These are phyloP conservation scores for Melanotaenia trifasciata DNA, from an alignment of 2,797 vertebrate species.

Conservation along the genomic window DNA sequence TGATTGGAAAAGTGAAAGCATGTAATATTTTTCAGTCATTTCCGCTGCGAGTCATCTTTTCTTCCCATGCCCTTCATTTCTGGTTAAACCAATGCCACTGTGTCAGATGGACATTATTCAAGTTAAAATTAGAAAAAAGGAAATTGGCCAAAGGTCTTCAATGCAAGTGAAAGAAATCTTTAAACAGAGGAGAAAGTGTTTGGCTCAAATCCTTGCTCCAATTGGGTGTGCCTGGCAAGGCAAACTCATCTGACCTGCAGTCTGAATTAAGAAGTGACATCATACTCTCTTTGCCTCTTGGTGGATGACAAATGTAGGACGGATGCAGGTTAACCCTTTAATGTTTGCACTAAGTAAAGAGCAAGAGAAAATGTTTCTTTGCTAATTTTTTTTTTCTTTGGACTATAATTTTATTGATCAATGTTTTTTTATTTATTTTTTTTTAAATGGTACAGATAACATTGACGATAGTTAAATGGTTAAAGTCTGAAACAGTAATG, in stretches of 20 bases:
- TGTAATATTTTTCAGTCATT: conserved; percentile 46
- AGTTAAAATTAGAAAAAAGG: conserved; percentile 26
- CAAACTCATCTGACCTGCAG: conserved; percentile 29
- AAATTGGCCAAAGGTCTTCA: not conserved
- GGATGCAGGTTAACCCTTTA: conserved; percentile 12
- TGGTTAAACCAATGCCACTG: not conserved
- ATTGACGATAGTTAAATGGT: no score
- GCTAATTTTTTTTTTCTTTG: no score
- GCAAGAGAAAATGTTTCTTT: no score
- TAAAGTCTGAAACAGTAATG: no score
- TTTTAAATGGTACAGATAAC: not conserved
- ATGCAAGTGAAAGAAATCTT: conserved; percentile 17
- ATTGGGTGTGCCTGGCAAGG: conserved; percentile 36
- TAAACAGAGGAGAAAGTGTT: conserved; percentile 20
- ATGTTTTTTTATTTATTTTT: not conserved
- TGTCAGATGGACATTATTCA: not conserved
- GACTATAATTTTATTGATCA: no score
- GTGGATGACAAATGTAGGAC: not conserved
- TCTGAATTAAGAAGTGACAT: conserved; percentile 28
- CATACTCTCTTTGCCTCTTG: not conserved
- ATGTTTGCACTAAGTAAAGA: no score
- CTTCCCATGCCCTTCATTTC: not conserved
- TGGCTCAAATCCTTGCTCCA: conserved; percentile 21
- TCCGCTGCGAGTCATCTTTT: conserved; percentile 13
- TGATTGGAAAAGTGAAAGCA: conserved; percentile 1